Percentiles rank a stretch among this genome's conserved stretches.
phyloP scores from a whole-genome alignment of 2,888 invertebrate genomes.

The Nomada ferruginata region DNA sequence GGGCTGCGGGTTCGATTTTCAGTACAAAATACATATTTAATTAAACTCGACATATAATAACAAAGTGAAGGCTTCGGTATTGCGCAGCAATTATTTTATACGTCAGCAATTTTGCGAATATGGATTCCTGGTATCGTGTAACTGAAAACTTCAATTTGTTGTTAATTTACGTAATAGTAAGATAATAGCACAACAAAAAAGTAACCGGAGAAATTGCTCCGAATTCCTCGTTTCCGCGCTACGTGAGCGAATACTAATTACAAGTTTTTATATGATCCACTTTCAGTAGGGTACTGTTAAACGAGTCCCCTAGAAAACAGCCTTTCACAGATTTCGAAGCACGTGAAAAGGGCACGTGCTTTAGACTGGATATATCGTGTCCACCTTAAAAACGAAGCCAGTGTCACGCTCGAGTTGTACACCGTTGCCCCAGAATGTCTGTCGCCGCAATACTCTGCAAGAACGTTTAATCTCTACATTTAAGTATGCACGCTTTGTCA shows the following conservation, averaged over 20 bases:
- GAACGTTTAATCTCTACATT: not conserved
- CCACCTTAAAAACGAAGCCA: constrained; percentile 47
- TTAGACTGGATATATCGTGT: constrained; percentile 9
- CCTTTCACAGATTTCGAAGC: constrained; percentile 32
- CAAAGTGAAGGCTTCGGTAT: not conserved
- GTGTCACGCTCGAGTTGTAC: constrained; percentile 54
- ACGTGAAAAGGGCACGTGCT: constrained; percentile 54
- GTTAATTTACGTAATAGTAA: not conserved
- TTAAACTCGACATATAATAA: not conserved
- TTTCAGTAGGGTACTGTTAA: not conserved
- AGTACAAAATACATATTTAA: not conserved
- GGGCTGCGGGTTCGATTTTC: not conserved
- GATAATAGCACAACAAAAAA: not conserved
- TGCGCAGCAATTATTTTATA: constrained; percentile 6
- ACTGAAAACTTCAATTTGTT: constrained; percentile 3
- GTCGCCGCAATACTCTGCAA: constrained; percentile 10
- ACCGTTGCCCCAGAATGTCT: constrained; percentile 31
- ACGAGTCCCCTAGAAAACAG: constrained; percentile 23
- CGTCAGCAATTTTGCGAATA: not conserved
- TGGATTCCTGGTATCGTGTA: too few species aligned
- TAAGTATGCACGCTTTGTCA: not conserved
- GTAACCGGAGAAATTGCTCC: not conserved
- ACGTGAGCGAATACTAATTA: not conserved
- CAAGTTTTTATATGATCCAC: not conserved
- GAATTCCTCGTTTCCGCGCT: not conserved